Conservation (phyloP, 1,140 invertebrate genomes). For the Papilio aristodemus region DNA sequence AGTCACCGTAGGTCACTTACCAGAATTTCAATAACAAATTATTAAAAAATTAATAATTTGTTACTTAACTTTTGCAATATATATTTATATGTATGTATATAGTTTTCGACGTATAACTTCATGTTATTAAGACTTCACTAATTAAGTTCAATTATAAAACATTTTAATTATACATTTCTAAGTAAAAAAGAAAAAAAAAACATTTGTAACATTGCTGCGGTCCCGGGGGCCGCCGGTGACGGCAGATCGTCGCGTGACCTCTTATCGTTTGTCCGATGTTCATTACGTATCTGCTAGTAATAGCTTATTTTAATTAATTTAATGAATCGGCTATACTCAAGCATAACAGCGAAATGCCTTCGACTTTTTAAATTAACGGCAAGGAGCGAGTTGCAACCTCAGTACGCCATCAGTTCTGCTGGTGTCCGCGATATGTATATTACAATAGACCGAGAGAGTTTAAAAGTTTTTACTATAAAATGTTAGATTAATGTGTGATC, state of each 20-base stretch:
- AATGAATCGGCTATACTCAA: constrained; percentile 15
- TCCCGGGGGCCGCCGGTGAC: constrained; percentile 7
- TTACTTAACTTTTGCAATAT: no score
- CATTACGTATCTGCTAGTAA: constrained; percentile 37
- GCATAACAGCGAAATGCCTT: neutral
- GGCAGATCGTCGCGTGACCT: constrained; percentile 41
- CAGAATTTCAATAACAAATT: no score
- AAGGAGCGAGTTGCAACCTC: neutral
- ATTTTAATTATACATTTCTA: constrained; percentile 2
- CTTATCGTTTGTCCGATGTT: constrained; percentile 47
- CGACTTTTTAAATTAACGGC: neutral
- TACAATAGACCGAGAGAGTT: no score
- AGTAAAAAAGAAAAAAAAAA: constrained; percentile 13
- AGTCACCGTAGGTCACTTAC: neutral
- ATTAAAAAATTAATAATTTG: no score
- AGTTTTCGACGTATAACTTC: neutral
- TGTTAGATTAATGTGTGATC: no score
- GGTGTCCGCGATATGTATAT: no score
- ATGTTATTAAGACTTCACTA: constrained; percentile 6
- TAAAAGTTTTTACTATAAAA: no score
- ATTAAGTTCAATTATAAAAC: neutral
- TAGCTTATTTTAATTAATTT: constrained; percentile 19
- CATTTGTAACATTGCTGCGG: neutral
- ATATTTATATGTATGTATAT: no score
- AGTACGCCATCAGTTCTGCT: no score